phyloP scores from a whole-genome alignment of 2,113 vertebrate species.

The Elephas maximus region DNA sequence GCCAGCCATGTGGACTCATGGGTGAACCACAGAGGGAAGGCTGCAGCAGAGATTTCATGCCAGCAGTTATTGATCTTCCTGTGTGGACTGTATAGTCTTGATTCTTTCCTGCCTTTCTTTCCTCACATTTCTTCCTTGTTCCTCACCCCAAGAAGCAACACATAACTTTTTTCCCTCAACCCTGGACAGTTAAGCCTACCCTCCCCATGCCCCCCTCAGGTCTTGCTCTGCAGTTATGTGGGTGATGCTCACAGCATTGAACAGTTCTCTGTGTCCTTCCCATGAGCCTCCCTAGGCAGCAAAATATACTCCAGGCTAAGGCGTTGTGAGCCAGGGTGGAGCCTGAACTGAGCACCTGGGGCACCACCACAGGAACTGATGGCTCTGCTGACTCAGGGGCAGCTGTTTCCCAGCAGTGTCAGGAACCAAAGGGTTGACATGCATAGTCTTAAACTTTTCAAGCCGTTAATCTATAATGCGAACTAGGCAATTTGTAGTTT shows the following conservation, averaged over 20 bases:
- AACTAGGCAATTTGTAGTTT: constrained; percentile 87
- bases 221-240: not conserved
- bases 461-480: constrained; percentile 84
- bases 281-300: constrained; percentile 47
- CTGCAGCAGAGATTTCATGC: constrained; percentile 43
- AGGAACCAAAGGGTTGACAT: constrained; percentile 82
- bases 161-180: not conserved
- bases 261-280: constrained; percentile 45
- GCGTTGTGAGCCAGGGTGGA: constrained; percentile 38
- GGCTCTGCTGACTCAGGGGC: constrained; percentile 31
- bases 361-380: constrained; percentile 30
- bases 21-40: constrained; percentile 36
- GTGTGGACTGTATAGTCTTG: constrained; percentile 44
- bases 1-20: not conserved
- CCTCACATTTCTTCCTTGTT: constrained; percentile 52
- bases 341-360: constrained; percentile 48
- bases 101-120: not conserved
- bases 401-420: constrained; percentile 15
- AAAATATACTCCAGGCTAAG: constrained; percentile 67
- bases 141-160: not conserved
- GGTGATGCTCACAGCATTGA: not conserved
- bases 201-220: not conserved
- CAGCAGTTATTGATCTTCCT: constrained; percentile 53
- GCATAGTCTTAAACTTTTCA: constrained; percentile 77
- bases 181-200: constrained; percentile 19